Percentiles rank a stretch among this genome's conserved stretches.
These are phyloP conservation scores for Halocynthia roretzi DNA, from an alignment of 23 tunicate genomes.

Conservation along the genomic window DNA sequence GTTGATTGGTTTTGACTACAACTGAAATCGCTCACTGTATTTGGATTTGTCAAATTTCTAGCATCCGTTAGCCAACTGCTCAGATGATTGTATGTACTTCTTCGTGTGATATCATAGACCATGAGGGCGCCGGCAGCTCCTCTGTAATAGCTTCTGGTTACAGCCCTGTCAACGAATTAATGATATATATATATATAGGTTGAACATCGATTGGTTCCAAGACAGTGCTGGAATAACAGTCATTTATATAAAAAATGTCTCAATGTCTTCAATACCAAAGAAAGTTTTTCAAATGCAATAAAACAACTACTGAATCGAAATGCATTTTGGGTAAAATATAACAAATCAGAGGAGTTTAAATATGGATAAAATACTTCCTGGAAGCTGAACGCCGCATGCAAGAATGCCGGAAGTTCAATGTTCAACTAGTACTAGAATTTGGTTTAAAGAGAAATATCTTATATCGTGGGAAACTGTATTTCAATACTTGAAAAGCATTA, in stretches of 20 bases:
- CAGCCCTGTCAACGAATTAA: slow-evolving; percentile 62
- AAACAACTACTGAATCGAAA: too few relatives aligned
- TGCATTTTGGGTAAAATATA: too few relatives aligned
- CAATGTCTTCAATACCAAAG: too few relatives aligned
- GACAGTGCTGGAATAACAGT: background rate
- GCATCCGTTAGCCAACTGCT: slow-evolving; percentile 97
- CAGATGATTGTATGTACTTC: slow-evolving; percentile 88
- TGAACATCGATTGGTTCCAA: background rate
- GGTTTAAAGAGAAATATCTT: too few relatives aligned
- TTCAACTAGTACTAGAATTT: too few relatives aligned
- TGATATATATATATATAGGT: background rate
- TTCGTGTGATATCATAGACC: slow-evolving; percentile 98
- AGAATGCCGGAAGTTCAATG: too few relatives aligned
- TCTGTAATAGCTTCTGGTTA: slow-evolving; percentile 97
- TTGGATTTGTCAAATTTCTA: slow-evolving; percentile 89
- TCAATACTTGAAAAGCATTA: too few relatives aligned
- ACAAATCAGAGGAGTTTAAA: too few relatives aligned
- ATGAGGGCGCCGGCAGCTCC: slow-evolving; percentile 99
- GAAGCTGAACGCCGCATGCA: too few relatives aligned
- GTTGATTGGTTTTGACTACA: background rate
- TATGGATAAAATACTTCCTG: too few relatives aligned
- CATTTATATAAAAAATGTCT: background rate
- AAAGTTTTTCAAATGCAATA: too few relatives aligned
- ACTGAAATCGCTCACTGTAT: slow-evolving; percentile 47
- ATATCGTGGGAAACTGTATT: too few relatives aligned